Evolutionary conservation across 2,113 vertebrate genomes (phyloP), one percentile per base, ranked within the genome.

Genomic region (Lagopus leucura): DNA sequence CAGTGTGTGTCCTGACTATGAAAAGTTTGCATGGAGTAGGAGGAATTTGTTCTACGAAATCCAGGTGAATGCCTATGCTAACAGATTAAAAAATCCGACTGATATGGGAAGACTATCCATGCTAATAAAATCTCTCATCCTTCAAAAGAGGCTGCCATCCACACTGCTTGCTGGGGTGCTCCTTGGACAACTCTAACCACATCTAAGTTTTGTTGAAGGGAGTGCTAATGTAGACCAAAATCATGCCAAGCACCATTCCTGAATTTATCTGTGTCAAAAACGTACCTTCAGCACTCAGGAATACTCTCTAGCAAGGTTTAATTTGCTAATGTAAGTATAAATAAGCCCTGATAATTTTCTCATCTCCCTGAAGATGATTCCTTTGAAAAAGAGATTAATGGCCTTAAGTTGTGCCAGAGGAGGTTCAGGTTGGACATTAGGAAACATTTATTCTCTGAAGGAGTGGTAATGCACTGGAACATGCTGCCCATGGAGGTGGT

Each of bases 251-350:
- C 14, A 34, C 18, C 1, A 0, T 57, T 65, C 55, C 64, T 18
- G 17, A 48, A 13, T 65, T 69, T 4, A 48, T 4, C 10, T 38
- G 15, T 13, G n/a, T 4, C 38, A 55, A 34, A 88, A 82, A 48
- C 0, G 1, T 30, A 10, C 43, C 30, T 85, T 48, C 18, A 14
- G 13, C 36, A 6, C 18, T 77, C 0, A 0, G 15, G 14, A 57
- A 40, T 30, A 55, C 15, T 21, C 8, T 70, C 71, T 78, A 50
- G 34, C 2, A 82, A 36, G 16, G 13, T 1, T 36, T 60, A 6
- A 21, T 24, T 25, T 54, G n/a, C 5, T 64, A 34, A 28, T 2
- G 32, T 11, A 54, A 18, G 11, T 18, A 54, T 72, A n/a, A 77
- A 92, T 58, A 77, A 16, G 5, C 58, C 13, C n/a, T 27, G 14